phyloP scores from a whole-genome alignment of 1,140 invertebrate genomes.

The Leptonema lineaticorne region DNA sequence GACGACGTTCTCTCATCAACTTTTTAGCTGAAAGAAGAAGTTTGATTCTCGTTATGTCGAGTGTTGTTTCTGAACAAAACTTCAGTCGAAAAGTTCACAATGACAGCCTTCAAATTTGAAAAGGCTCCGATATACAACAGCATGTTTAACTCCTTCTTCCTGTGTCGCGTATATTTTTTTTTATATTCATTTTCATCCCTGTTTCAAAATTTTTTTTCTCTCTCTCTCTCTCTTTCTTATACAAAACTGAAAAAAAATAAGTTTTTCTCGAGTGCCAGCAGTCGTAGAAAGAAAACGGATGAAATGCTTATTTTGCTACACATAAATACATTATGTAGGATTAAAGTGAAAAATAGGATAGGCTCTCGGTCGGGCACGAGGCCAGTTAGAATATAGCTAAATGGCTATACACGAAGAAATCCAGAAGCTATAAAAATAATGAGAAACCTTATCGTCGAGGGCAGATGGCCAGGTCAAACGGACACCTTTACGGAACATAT shows the following conservation, averaged over 20 bases:
- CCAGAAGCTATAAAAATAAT: conserved; percentile 32
- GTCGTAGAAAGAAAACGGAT: too few relatives aligned
- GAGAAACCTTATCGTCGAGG: conserved; percentile 25
- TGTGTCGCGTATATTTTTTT: too few relatives aligned
- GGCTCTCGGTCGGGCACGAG: neutral
- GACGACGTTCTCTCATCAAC: conserved; percentile 15
- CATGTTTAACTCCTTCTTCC: too few relatives aligned
- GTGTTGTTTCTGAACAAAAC: conserved; percentile 8
- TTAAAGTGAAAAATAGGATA: conserved; percentile 1
- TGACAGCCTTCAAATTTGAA: conserved; percentile 1
- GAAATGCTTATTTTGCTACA: too few relatives aligned
- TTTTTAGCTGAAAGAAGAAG: conserved; percentile 1
- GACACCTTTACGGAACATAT: neutral
- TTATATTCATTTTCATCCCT: too few relatives aligned
- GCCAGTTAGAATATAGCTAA: conserved; percentile 8
- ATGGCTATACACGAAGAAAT: conserved; percentile 18
- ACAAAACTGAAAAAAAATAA: too few relatives aligned
- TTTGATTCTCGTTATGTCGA: conserved; percentile 18
- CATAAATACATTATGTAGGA: too few relatives aligned
- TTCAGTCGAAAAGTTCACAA: neutral
- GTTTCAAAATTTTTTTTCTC: too few relatives aligned
- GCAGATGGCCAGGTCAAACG: conserved; percentile 18
- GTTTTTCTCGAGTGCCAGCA: too few relatives aligned
- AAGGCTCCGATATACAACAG: neutral
- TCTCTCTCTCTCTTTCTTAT: too few relatives aligned